These are phyloP conservation scores for Orgyia antiqua DNA, from an alignment of 2,888 invertebrate species.

Conservation along the genomic window DNA sequence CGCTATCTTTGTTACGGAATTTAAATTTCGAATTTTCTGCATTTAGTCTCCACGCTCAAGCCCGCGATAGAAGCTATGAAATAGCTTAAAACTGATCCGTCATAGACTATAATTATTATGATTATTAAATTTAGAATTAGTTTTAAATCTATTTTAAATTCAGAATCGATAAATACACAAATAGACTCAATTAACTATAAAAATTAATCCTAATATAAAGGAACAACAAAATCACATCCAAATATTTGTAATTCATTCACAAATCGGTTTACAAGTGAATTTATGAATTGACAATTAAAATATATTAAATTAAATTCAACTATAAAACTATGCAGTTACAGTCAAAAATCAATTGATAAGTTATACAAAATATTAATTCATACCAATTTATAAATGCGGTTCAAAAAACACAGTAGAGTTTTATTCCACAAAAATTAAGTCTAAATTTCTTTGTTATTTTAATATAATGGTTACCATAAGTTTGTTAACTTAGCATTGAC, in stretches of 20 bases:
- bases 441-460: neutral
- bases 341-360: neutral
- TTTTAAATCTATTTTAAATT: no score
- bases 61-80: no score
- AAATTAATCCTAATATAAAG: no score
- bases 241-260: neutral
- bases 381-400: neutral
- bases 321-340: neutral
- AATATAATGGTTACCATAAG: neutral
- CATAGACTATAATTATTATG: no score
- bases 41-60: no score
- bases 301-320: neutral
- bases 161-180: no score
- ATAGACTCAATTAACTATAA: no score
- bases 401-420: neutral
- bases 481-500: slow-evolving; percentile 6
- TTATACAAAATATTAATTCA: neutral
- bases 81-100: no score
- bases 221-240: neutral
- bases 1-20: no score
- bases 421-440: neutral
- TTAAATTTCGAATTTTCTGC: no score
- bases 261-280: no score
- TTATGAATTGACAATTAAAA: neutral
- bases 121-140: no score